Evolutionary conservation across 2,888 invertebrate species (phyloP).

Genomic region (Autographa gamma): DNA sequence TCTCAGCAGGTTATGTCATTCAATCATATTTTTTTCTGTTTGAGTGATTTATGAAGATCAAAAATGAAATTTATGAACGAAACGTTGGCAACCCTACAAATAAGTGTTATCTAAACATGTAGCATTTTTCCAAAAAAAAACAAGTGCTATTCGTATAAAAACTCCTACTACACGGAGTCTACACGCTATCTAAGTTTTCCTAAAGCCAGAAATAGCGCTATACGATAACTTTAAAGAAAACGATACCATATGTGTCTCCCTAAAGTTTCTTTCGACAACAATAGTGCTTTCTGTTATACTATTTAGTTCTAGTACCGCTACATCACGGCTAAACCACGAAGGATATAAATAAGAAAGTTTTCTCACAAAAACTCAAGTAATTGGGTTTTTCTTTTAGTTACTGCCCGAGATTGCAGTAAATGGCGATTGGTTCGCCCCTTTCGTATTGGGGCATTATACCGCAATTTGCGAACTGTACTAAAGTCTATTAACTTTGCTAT

Average conservation of each 20-base stretch:
- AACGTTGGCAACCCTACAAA: no score
- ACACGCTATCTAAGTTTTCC: slow-evolving; percentile 6
- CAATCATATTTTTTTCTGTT: no score
- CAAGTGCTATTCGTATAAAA: background rate
- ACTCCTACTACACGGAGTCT: background rate
- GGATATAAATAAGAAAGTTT: slow-evolving; percentile 9
- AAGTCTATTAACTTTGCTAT: slow-evolving; percentile 8
- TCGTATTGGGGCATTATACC: slow-evolving; percentile 9
- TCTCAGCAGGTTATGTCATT: background rate
- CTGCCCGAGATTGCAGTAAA: slow-evolving; percentile 25
- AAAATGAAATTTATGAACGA: no score
- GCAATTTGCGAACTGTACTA: slow-evolving; percentile 7
- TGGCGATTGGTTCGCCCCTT: slow-evolving; percentile 25
- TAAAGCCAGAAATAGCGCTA: background rate
- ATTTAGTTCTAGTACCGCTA: background rate
- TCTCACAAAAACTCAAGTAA: slow-evolving; percentile 23
- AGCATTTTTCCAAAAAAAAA: no score
- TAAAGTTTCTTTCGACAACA: slow-evolving; percentile 5
- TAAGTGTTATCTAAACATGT: no score
- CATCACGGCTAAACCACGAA: slow-evolving; percentile 1
- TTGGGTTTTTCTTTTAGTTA: slow-evolving; percentile 26
- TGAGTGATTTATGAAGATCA: no score
- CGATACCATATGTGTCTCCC: slow-evolving; percentile 2
- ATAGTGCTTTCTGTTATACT: slow-evolving; percentile 3
- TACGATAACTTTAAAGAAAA: background rate